Base-by-base conservation (phyloP, 2,888 invertebrate genomes). In the Hedychridium roseum region DNA sequence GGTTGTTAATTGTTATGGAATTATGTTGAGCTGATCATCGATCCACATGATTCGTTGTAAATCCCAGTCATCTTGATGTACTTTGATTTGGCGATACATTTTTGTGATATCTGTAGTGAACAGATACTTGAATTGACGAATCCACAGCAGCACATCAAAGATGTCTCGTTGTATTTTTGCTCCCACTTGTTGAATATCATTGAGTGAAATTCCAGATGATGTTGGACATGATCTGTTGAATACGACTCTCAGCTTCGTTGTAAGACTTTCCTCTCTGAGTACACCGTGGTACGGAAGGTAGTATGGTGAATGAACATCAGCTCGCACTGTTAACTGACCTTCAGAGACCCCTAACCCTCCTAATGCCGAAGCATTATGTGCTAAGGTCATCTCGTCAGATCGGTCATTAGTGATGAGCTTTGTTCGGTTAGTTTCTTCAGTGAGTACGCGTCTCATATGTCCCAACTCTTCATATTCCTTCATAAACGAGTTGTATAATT, bases 201-300 rank as follows among this genome's bases (percentile, higher is more conserved):
- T 43, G n/a, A 28, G 4, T 0, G 43, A 43, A 1, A 16, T 2
- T 7, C 36, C 21, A 2, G 3, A 9, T 1, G 9, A 18, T 5
- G 36, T 21, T 2, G 9, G 4, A 9, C 27, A 3, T 2, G 36
- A 36, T 1, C 28, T 20, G 20, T 47, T 32, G 34, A 45, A 45
- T 2, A 45, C 38, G 1, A 39, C 39, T 2, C 32, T 6, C 2
- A 45, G 7, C 3, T 28, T 36, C 0, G 41, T 41, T 1, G 36
- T 26, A 0, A 16, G 18, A 7, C 35, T 46, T 7, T 35, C 9
- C 1, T 9, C 20, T 7, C 15, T 34, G 3, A 45, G 12, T 1
- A 45, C 39, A 2, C 30, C 35, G n/a, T 39, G 35, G 7, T 40
- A 30, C 2, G 46, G 40, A 0, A 36, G 12, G 23, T 41, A 46